These are phyloP conservation scores for Anolis carolinensis DNA, from an alignment of 2,113 vertebrate genomes.

Conservation along the genomic window DNA sequence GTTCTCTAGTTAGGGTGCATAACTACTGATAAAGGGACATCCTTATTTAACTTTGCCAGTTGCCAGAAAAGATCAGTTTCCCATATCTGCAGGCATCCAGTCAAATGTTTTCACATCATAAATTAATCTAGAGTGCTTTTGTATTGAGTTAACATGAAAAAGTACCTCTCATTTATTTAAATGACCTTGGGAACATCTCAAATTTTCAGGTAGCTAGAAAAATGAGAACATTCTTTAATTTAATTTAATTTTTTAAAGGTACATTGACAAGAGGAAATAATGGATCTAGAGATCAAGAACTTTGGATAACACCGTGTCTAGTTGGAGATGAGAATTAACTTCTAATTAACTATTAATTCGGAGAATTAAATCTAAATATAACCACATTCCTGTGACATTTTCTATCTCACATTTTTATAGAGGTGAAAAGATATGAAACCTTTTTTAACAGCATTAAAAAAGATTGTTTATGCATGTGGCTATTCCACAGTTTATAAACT, in stretches of 20 bases:
- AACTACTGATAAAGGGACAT: background rate
- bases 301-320: background rate
- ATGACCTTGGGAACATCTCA: conserved; percentile 4
- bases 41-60: background rate
- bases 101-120: conserved; percentile 7
- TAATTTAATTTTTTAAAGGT: background rate
- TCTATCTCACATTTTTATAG: background rate
- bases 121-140: conserved; percentile 9
- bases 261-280: background rate
- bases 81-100: background rate
- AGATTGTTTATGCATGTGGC: background rate
- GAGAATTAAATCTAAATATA: background rate
- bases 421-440: background rate
- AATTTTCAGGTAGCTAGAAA: conserved; percentile 6
- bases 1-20: background rate
- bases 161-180: conserved; percentile 7
- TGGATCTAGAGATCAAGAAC: background rate
- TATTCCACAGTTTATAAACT: background rate
- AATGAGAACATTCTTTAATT: background rate
- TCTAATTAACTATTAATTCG: background rate
- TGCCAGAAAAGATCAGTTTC: background rate
- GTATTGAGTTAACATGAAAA: conserved; percentile 8
- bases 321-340: background rate
- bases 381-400: conserved; percentile 2
- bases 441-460: background rate